These are phyloP conservation scores for Pachyseris speciosa DNA, from an alignment of 64 coral and sea anemone species.

Conservation along the genomic window DNA sequence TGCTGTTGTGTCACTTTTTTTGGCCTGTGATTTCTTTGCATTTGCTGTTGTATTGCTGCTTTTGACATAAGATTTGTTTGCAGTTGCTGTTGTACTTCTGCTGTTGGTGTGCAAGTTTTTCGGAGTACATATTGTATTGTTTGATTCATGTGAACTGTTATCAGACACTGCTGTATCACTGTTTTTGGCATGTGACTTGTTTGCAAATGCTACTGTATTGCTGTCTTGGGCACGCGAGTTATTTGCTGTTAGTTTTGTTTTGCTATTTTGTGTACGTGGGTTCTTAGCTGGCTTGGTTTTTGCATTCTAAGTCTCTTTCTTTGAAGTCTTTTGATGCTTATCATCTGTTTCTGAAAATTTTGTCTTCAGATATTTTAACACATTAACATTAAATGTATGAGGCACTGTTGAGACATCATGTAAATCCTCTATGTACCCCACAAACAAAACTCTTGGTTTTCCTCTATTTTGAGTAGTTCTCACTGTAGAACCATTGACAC, in stretches of 20 bases:
- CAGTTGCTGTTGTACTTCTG: slow-evolving; percentile 31
- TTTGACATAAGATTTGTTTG: slow-evolving; percentile 43
- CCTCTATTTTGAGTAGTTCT: no score
- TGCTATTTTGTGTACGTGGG: slow-evolving; percentile 37
- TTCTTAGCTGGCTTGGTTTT: no score
- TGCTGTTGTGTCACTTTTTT: background rate
- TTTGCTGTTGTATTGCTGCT: slow-evolving; percentile 19
- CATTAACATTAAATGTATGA: no score
- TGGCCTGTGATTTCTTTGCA: slow-evolving; percentile 34
- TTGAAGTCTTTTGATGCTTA: no score
- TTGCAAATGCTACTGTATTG: background rate
- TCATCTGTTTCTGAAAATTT: no score
- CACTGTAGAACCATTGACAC: no score
- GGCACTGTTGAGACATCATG: no score
- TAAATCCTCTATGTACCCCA: no score
- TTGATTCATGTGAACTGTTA: slow-evolving; percentile 42
- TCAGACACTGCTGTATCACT: slow-evolving; percentile 35
- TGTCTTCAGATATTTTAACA: no score
- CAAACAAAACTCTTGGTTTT: no score
- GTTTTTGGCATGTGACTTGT: background rate
- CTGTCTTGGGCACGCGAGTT: slow-evolving; percentile 14
- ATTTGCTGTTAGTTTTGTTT: slow-evolving; percentile 47
- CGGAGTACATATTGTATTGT: slow-evolving; percentile 41
- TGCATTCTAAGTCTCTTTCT: no score
- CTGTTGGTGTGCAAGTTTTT: slow-evolving; percentile 36